Conservation (phyloP, 2,888 invertebrate genomes). For the Drosophila histrio region DNA sequence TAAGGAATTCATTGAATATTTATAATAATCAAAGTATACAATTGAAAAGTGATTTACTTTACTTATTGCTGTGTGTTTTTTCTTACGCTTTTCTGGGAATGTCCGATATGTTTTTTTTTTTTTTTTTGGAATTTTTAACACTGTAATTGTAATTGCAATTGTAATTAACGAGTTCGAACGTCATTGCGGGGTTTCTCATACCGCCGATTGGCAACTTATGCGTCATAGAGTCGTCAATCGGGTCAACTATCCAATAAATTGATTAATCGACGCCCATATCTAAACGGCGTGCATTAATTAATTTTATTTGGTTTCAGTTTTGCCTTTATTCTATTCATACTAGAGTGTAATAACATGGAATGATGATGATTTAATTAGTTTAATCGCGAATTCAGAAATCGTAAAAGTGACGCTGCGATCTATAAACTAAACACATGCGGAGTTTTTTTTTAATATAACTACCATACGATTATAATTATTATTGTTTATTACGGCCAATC, state of each 20-base stretch:
- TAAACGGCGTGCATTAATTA: conserved; percentile 16
- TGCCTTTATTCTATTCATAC: not conserved
- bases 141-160: not conserved
- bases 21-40: too few species aligned
- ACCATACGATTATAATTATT: conserved; percentile 1
- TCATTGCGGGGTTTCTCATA: conserved; percentile 17
- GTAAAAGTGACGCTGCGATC: conserved; percentile 16
- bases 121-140: not conserved
- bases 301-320: conserved; percentile 17
- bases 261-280: conserved; percentile 9
- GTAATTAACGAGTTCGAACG: conserved; percentile 1
- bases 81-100: conserved; percentile 3
- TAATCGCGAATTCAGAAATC: conserved; percentile 16
- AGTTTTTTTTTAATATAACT: not conserved
- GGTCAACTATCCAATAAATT: not conserved
- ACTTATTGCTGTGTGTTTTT: not conserved
- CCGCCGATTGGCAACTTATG: not conserved
- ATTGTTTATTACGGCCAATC: conserved; percentile 1
- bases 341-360: conserved; percentile 16
- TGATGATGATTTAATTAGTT: conserved; percentile 33
- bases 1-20: too few species aligned
- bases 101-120: not conserved
- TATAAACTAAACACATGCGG: not conserved
- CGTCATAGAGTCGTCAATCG: conserved; percentile 13
- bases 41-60: not conserved